Conservation (phyloP, 2,113 vertebrate species). For the Salvelinus fontinalis region DNA sequence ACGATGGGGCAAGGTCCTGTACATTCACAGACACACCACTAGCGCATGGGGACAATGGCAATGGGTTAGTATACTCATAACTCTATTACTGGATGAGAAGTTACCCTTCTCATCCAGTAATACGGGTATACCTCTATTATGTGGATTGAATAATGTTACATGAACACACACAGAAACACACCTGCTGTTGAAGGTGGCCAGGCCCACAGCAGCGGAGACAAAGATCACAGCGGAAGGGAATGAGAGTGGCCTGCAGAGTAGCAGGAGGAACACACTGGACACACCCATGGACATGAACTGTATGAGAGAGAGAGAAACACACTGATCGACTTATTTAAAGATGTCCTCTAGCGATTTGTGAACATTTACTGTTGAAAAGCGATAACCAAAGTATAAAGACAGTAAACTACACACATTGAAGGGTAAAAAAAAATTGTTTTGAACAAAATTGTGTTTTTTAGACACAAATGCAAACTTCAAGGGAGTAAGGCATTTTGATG, state of each 20-base stretch:
- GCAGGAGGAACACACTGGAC: constrained; percentile 68
- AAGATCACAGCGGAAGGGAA: constrained; percentile 76
- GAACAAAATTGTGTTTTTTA: too few relatives aligned
- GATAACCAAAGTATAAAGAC: too few relatives aligned
- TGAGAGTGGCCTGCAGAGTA: constrained; percentile 36
- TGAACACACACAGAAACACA: constrained; percentile 20
- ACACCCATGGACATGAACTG: constrained; percentile 82
- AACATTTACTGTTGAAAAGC: too few relatives aligned
- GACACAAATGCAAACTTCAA: too few relatives aligned
- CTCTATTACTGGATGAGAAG: too few relatives aligned
- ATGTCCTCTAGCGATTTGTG: too few relatives aligned
- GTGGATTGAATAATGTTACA: not conserved
- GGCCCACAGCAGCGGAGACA: constrained; percentile 73
- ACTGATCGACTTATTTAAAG: too few relatives aligned
- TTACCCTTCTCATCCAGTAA: not conserved
- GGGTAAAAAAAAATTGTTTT: too few relatives aligned
- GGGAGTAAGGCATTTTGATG: too few relatives aligned
- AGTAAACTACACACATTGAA: too few relatives aligned
- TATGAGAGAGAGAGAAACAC: not conserved
- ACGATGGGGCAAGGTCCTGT: constrained; percentile 87
- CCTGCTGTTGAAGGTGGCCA: constrained; percentile 86
- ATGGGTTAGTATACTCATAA: not conserved
- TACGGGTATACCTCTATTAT: too few relatives aligned
- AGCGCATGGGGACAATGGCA: constrained; percentile 17
- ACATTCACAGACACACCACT: constrained; percentile 89